Base-by-base conservation (phyloP, 2,888 invertebrate genomes). In the Acholoe squamosa region DNA sequence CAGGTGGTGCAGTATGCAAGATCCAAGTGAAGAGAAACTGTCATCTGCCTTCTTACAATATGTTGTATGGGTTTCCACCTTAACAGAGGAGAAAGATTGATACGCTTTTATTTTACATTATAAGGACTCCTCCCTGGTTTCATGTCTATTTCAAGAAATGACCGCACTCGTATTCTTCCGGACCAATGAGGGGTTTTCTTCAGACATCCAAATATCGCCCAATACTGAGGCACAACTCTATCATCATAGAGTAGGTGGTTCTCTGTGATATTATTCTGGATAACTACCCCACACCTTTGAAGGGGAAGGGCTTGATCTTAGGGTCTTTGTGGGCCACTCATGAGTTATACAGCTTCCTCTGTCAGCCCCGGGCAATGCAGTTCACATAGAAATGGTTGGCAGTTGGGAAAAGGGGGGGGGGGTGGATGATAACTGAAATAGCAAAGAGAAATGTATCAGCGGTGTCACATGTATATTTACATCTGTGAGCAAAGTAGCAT, bases 1-100 rank as follows among this genome's bases (percentile, higher is more conserved):
- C 86, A 86, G 86, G 86, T 86, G 86, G 86, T 52, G 86, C 54
- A 54, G 31, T 28, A 25, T 1, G 22, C 43, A n/a, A 1, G 43
- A 84, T 28, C 77, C 86, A 86, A 31, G 84, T 22, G 86, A 28
- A 54, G 43, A 22, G 25, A 28, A 84, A 86, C 5, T 54, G 31
- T 54, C 86, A 54, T 31, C 86, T 54, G 86, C 86, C 22, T 56
- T 28, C 33, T 84, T 84, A 14, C 5, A 19, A 28, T 7, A 31
- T 76, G 76, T 76, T 31, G 76, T n/a, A 28, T 76, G 76, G 28
- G 16, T 10, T 31, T 76, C 25, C 1, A 25, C 16, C 25, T 31
- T 14, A 5, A 7, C 25, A 28, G 31, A 76, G 76, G 16, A 3
- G 31, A n/a, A n/a, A n/a, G n/a, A n/a, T n/a, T n/a, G n/a, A n/a